Evolutionary conservation across 2,113 vertebrate species (phyloP), one percentile per base, ranked within the genome.

Genomic region (Vidua chalybeata): DNA sequence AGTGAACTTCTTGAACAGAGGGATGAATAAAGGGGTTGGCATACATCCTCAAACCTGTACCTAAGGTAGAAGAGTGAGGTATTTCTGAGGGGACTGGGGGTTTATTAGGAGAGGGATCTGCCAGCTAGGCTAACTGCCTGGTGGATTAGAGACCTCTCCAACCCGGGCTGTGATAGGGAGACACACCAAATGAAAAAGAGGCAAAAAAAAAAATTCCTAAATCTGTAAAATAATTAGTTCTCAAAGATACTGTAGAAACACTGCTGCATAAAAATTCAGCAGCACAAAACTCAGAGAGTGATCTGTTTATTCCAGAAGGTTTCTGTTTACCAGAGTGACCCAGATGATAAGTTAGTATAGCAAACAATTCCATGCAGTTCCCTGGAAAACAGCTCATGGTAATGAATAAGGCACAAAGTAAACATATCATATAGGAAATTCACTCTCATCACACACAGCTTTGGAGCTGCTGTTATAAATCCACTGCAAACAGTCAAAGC

Each of bases 111-210:
- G 16, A 37, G 18, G 20, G 37, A 28, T 26, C 33, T 81, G 62
- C 46, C 90, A 74, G 2, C 13, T 3, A 27, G 63, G 54, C 37
- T n/a, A 20, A 31, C 10, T 39, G 51, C 54, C 28, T 41, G 17
- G 6, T 67, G 64, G 26, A 11, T 41, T 23, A 62, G 18, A 78
- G 52, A 74, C 55, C 15, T 28, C 46, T 49, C 61, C 31, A 46
- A 0, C 0, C 2, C 54, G 31, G 33, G 37, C 1, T 71, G 30
- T 13, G 58, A 15, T 0, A 54, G n/a, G 26, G 33, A 31, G 41
- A 79, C 10, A 72, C 24, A n/a, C 11, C 55, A 46, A 76, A 71
- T 0, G 3, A 69, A 58, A 80, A 48, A 61, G 26, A 84, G 13
- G 16, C 46, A 61, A 80, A 72, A 27, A 22, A 61, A 39, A 18